Base-by-base conservation (phyloP, 1,140 invertebrate genomes). In the Pseudomyrmex flavicornis region DNA sequence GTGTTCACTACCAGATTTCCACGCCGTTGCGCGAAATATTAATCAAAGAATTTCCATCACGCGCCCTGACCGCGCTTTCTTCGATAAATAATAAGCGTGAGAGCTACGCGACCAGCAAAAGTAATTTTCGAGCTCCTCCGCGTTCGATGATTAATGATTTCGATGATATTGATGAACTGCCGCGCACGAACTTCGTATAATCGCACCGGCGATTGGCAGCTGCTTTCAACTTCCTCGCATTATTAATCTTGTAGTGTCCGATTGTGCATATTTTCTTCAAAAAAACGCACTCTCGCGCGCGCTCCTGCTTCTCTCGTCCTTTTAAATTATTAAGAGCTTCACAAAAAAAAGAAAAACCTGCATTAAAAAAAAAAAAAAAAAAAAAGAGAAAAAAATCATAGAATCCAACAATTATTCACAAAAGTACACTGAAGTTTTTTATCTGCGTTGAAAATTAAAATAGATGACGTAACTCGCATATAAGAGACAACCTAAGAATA, bases 131-230 rank as follows among this genome's bases (percentile, higher is more conserved):
- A 79, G 68, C 17, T 26, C 20, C 58, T 59, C 44, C 48, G 17
- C 22, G 5, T 13, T n/a, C 50, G 52, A 88, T 73, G 85, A 87
- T 87, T 88, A 88, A 88, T 88, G 82, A 88, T 87, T 87, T 54
- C 69, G 70, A 46, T 70, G 73, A 80, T 87, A 87, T 88, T 70
- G 86, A 88, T 87, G 74, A 87, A 87, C 82, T 74, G 65, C 22
- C 69, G 63, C 15, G 77, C 62, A 46, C 83, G 77, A 63, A 83
- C 66, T 52, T 59, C n/a, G 59, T 83, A 75, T 70, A 87, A 86
- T 83, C 74, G 63, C 69, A 20, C 17, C 22, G 50, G 61, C 62
- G 85, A 86, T 88, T 84, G 86, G 74, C 85, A 87, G 68, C 74
- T 74, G 74, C 85, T 87, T 80, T 87, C 82, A 79, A 66, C 82